Evolutionary conservation across 1,140 invertebrate species (phyloP).

Genomic region (Eueides isabella): DNA sequence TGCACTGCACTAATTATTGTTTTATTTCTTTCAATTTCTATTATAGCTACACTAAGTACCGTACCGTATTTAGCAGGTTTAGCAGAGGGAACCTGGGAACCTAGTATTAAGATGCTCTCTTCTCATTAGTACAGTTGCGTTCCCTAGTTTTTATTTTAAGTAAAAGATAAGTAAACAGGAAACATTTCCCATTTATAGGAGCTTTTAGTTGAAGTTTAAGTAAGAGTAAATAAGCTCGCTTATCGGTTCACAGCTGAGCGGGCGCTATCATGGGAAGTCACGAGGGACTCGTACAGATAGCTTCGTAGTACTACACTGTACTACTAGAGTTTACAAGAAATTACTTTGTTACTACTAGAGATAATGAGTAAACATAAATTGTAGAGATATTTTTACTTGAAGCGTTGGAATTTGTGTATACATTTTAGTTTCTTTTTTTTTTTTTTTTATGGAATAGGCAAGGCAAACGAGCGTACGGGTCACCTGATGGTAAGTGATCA

Average conservation of each 20-base stretch:
- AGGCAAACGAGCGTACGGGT: no score
- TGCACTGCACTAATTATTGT: no score
- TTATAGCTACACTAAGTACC: no score
- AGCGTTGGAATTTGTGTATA: neutral
- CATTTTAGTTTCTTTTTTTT: no score
- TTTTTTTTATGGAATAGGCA: no score
- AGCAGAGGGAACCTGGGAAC: no score
- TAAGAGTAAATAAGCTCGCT: conserved; percentile 22
- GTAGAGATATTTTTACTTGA: neutral
- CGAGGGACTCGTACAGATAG: conserved; percentile 12
- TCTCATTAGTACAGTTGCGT: no score
- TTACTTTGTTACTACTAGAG: neutral
- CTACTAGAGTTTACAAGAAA: neutral
- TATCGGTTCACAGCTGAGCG: conserved; percentile 22
- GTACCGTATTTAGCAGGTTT: no score
- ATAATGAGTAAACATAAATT: neutral
- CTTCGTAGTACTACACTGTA: neutral
- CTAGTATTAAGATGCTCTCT: no score
- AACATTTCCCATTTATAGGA: conserved; percentile 3
- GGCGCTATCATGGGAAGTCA: conserved; percentile 1
- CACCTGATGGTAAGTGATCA: no score
- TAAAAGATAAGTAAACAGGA: neutral
- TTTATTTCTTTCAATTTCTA: no score
- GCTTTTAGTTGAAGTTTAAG: conserved; percentile 7
- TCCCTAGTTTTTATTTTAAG: neutral